Conservation (phyloP, 2,113 vertebrate genomes). For the Neolamprologus variostigma region DNA sequence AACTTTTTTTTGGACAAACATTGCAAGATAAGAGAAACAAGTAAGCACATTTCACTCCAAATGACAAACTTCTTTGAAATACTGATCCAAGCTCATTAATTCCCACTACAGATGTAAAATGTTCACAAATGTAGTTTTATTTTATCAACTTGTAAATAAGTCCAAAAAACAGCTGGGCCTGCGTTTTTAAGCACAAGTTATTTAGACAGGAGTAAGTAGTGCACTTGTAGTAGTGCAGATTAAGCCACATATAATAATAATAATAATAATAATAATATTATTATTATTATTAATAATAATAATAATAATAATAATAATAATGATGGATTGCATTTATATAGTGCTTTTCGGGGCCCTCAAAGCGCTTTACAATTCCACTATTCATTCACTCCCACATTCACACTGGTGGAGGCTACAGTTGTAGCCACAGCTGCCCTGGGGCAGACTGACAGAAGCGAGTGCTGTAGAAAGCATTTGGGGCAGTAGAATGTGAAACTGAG, state of each 20-base stretch:
- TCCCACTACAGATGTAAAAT: background rate
- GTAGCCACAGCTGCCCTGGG: background rate
- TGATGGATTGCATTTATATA: background rate
- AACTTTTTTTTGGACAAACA: background rate
- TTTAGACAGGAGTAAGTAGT: background rate
- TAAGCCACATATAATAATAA: background rate
- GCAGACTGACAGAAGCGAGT: background rate
- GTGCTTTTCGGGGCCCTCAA: accelerated
- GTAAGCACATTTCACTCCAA: background rate
- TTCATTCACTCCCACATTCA: background rate
- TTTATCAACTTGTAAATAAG: background rate
- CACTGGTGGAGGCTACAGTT: background rate
- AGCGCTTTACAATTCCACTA: background rate
- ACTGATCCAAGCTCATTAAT: background rate
- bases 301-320: too few species aligned
- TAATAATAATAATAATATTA: background rate
- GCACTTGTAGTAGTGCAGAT: background rate
- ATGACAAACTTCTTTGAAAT: background rate
- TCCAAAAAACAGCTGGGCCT: background rate
- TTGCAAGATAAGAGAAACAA: background rate
- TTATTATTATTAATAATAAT: too few species aligned
- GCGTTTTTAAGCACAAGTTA: background rate
- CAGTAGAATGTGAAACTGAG: background rate
- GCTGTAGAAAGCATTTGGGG: background rate
- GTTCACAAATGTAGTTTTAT: background rate